Evolutionary conservation across 2,888 invertebrate species (phyloP).

Genomic region (Pterobdella sp.): DNA sequence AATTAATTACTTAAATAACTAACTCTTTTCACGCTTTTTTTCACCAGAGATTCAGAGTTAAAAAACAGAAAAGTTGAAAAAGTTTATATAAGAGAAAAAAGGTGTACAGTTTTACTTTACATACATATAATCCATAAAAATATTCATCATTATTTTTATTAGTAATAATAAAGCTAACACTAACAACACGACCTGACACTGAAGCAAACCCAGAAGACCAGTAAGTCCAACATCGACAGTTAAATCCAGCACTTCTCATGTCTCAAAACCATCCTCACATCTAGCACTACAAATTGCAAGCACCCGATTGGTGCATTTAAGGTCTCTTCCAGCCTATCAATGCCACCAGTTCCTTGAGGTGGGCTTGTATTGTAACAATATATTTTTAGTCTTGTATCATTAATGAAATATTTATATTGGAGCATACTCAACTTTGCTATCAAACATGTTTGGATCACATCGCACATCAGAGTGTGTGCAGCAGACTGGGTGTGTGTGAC

Average conservation of each 20-base stretch:
- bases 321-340: neutral
- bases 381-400: neutral
- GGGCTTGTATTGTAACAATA: neutral
- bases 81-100: neutral
- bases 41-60: neutral
- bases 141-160: neutral
- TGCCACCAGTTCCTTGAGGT: conserved; percentile 22
- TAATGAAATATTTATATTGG: neutral
- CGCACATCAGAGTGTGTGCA: conserved; percentile 8
- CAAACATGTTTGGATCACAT: too few relatives aligned
- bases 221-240: neutral
- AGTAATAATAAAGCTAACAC: neutral
- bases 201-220: neutral
- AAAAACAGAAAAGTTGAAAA: conserved; percentile 10
- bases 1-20: too few relatives aligned
- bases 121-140: neutral
- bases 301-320: conserved; percentile 12
- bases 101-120: neutral
- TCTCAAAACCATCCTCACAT: neutral
- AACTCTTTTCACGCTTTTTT: too few relatives aligned
- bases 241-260: neutral
- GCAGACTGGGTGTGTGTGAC: conserved; percentile 16
- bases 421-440: neutral
- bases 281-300: neutral
- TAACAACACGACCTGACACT: neutral